Base-by-base conservation (phyloP, 2,888 invertebrate species). In the Drepanosiphum platanoidis region DNA sequence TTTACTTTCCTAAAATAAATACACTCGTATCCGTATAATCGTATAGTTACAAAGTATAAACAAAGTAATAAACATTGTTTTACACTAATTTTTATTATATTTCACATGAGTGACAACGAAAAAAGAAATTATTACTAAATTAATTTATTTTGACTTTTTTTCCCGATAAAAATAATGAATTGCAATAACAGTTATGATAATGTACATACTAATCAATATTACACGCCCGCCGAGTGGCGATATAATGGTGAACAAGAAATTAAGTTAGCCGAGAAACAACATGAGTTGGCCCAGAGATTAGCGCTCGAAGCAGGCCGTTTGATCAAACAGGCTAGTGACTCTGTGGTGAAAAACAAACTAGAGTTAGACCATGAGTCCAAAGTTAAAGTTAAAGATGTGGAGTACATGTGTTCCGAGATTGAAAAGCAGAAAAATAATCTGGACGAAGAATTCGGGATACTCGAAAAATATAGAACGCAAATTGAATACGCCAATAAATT, bases 351-450 rank as follows among this genome's bases (percentile, higher is more conserved):
- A 52, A 94, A 96, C 90, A 95, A 95, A 89, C 92, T 93, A 39
- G 96, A 97, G 88, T 92, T 93, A 4, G 95, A 95, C 88, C 92
- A 94, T 88, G 92, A 93, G 66, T 91, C 97, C 87, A 93, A 94
- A 88, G 95, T 96, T 90, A 93, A 96, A 88, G 91, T 97, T 27
- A 92, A 93, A 81, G 96, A 97, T 88, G 93, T 97, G 78, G 93
- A 95, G 87, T 96, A 95, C 90, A 93, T 94, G 88, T 94, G 93
- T 88, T 91, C 92, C 9, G 97, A 97, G 89, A 91, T 97, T 32
- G 92, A 94, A 88, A 91, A 92, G 36, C 94, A 95, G 89, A 93
- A 96, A 86, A 93, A 93, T 89, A 94, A 94, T 87, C 93, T 96
- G 18, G 92, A 92, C 79, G 90, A 92, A 61, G 97, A 97, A 90